These are phyloP conservation scores for Conus betulinus DNA, from an alignment of 1,140 invertebrate species.

Conservation along the genomic window DNA sequence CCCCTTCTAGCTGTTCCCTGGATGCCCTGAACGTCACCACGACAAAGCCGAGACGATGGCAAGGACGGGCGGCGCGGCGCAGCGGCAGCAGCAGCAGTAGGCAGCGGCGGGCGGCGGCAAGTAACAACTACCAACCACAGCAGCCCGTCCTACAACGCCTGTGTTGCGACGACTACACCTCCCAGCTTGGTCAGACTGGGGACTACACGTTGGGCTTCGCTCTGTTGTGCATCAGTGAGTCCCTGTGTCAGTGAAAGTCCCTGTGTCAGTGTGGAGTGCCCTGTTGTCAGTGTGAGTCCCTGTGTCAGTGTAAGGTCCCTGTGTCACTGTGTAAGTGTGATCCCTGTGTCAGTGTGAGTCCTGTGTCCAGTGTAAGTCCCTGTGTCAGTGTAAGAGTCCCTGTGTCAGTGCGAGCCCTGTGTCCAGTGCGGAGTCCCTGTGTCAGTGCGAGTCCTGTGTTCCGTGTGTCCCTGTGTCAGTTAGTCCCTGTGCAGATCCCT, in stretches of 20 bases:
- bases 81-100: not conserved
- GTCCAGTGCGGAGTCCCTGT: too few relatives aligned
- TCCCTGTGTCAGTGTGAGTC: too few relatives aligned
- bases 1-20: not conserved
- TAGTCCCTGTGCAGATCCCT: too few relatives aligned
- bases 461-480: too few relatives aligned
- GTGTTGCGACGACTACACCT: not conserved
- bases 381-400: too few relatives aligned
- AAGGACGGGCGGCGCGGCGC: not conserved
- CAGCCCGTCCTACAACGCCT: not conserved
- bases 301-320: too few relatives aligned
- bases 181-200: not conserved
- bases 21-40: not conserved
- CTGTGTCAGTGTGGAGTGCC: too few relatives aligned
- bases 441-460: too few relatives aligned
- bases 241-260: not conserved
- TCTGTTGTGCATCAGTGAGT: slow-evolving; percentile 17
- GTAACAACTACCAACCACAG: not conserved
- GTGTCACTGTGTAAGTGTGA: too few relatives aligned
- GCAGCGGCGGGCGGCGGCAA: not conserved
- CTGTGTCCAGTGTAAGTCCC: too few relatives aligned
- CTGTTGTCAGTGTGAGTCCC: too few relatives aligned
- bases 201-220: not conserved
- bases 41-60: not conserved
- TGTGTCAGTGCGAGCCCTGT: too few relatives aligned